Evolutionary conservation across 2,113 vertebrate species (phyloP).

Genomic region (Brachypodius melanocephalos): DNA sequence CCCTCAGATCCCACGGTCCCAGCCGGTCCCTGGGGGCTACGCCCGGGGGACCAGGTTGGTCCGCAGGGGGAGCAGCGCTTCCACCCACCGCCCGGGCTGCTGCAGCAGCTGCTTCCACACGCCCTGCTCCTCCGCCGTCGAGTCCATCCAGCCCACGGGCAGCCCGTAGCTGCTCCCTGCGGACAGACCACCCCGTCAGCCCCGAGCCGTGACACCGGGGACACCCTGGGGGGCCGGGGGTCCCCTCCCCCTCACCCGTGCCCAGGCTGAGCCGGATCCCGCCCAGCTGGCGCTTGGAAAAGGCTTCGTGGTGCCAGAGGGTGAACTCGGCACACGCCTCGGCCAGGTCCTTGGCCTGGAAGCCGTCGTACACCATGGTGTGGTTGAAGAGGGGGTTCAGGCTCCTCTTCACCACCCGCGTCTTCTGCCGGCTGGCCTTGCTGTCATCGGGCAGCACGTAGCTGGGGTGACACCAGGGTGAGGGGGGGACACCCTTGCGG

Average conservation of each 20-base stretch:
- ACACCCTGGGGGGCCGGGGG: fast-evolving
- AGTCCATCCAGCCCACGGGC: conserved; percentile 93
- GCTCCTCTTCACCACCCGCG: conserved; percentile 81
- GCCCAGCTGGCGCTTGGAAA: conserved; percentile 80
- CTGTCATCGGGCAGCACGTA: conserved; percentile 91
- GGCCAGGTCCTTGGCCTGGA: conserved; percentile 82
- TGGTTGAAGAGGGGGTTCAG: conserved; percentile 91
- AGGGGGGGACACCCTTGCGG: fast-evolving
- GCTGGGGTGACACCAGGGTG: conserved; percentile 52
- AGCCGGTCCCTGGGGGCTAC: neutral
- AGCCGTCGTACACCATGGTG: conserved; percentile 98
- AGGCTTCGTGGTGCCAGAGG: conserved; percentile 85
- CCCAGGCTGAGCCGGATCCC: conserved; percentile 90
- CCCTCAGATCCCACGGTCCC: neutral
- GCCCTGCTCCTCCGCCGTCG: conserved; percentile 82
- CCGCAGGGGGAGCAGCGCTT: conserved; percentile 83
- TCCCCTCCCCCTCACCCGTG: conserved; percentile 74
- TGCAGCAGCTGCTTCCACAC: conserved; percentile 85
- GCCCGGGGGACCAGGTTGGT: conserved; percentile 78
- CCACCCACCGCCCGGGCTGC: conserved; percentile 84
- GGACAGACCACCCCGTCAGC: fast-evolving
- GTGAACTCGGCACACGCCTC: conserved; percentile 93
- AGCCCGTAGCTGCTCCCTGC: conserved; percentile 89
- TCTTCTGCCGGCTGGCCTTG: conserved; percentile 86
- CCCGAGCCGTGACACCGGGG: fast-evolving